Conservation (phyloP, 2,113 vertebrate genomes). For the Tenebrosternarchus preto region DNA sequence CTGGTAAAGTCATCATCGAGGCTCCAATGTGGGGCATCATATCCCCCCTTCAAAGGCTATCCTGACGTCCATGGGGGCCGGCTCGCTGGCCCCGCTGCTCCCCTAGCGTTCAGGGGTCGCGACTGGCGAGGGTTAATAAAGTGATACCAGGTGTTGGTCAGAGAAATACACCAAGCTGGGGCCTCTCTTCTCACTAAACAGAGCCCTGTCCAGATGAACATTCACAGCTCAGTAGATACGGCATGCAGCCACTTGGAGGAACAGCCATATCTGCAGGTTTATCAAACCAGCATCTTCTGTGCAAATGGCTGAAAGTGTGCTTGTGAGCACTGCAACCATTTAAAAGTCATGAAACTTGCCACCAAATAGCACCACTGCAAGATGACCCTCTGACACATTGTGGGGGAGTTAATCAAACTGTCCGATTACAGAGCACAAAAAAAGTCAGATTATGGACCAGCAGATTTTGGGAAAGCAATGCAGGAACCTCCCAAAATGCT, state of each 20-base stretch:
- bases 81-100: slow-evolving; percentile 71
- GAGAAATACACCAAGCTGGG: slow-evolving; percentile 63
- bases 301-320: slow-evolving; percentile 2
- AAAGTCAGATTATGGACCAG: slow-evolving; percentile 62
- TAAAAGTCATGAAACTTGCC: slow-evolving; percentile 20
- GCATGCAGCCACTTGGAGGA: slow-evolving; percentile 45
- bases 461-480: slow-evolving; percentile 42
- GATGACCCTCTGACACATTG: slow-evolving; percentile 55
- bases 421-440: slow-evolving; percentile 62
- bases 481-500: slow-evolving; percentile 54
- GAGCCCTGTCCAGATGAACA: slow-evolving; percentile 51
- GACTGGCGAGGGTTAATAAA: slow-evolving; percentile 79
- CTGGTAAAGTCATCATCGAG: slow-evolving; percentile 80
- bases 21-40: slow-evolving; percentile 67
- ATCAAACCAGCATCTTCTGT: background rate
- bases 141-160: slow-evolving; percentile 81
- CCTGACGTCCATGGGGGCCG: slow-evolving; percentile 65
- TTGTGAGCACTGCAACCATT: background rate
- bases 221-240: slow-evolving; percentile 40
- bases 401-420: slow-evolving; percentile 60
- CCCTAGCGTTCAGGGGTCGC: slow-evolving; percentile 70
- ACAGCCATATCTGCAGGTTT: slow-evolving; percentile 48
- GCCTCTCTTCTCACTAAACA: slow-evolving; percentile 69
- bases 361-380: slow-evolving; percentile 43
- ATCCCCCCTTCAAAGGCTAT: slow-evolving; percentile 73